Evolutionary conservation across 2,797 vertebrate species (phyloP).

Genomic region (Rhinoraja longicauda): DNA sequence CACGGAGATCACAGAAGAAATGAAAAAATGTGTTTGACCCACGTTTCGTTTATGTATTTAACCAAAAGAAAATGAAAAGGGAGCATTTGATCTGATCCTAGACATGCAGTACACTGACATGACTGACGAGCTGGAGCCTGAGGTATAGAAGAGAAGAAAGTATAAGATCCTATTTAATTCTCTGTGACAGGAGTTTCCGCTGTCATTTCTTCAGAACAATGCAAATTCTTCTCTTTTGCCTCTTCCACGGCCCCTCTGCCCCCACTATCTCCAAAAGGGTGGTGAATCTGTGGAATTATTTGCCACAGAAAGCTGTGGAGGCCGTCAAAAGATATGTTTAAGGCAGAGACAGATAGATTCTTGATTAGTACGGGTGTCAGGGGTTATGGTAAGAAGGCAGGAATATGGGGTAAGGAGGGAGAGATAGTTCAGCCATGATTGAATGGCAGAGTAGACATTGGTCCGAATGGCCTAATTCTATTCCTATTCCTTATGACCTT

Average conservation of each 20-base stretch:
- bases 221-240: background rate
- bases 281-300: too few relatives aligned
- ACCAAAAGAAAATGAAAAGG: slow-evolving; percentile 14
- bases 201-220: background rate
- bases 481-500: too few relatives aligned
- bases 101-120: slow-evolving; percentile 25
- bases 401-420: too few relatives aligned
- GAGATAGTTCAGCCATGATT: too few relatives aligned
- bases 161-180: background rate
- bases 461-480: too few relatives aligned
- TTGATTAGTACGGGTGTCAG: too few relatives aligned
- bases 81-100: slow-evolving; percentile 17
- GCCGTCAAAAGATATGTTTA: too few relatives aligned
- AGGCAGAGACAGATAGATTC: too few relatives aligned
- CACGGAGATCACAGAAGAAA: slow-evolving; percentile 21
- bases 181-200: background rate
- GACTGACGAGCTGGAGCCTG: slow-evolving; percentile 25
- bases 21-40: slow-evolving; percentile 34
- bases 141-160: background rate
- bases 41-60: slow-evolving; percentile 24
- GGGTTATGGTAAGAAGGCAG: too few relatives aligned
- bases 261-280: background rate
- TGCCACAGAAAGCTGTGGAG: too few relatives aligned
- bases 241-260: too few relatives aligned
- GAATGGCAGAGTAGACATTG: too few relatives aligned